Conservation (phyloP, 2,113 vertebrate genomes). For the Mus spicilegus region DNA sequence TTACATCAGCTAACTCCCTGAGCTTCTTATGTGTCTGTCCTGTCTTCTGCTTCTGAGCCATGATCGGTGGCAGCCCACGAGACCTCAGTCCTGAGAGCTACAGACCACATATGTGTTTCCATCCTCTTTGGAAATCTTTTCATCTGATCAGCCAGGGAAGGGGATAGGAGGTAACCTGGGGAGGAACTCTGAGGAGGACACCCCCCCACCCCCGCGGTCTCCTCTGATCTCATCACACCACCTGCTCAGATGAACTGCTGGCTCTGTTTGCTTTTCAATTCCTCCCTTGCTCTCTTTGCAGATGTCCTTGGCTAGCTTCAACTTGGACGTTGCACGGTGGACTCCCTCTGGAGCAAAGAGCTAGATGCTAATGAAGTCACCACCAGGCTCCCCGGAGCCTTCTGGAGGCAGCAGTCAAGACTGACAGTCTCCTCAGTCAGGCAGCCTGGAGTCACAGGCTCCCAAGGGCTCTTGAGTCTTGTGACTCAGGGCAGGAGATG, state of each 20-base stretch:
- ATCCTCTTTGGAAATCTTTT: neutral
- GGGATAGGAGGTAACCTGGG: too few species aligned
- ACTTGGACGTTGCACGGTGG: neutral
- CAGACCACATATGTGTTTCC: rapidly evolving
- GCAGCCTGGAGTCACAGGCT: neutral
- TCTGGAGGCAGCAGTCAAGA: neutral
- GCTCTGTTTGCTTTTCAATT: neutral
- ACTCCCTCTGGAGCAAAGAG: neutral
- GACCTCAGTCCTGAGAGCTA: rapidly evolving
- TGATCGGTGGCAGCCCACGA: neutral
- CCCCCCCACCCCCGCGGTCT: neutral
- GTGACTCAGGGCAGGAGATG: neutral
- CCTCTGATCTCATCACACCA: neutral
- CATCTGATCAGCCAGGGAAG: neutral
- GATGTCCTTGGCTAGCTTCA: neutral
- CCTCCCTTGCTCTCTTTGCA: neutral
- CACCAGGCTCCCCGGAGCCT: neutral
- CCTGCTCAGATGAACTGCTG: neutral
- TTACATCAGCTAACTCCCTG: neutral
- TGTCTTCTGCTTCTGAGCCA: neutral
- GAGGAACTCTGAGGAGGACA: too few species aligned
- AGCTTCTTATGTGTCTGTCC: neutral
- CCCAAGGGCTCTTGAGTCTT: neutral
- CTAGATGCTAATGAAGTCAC: neutral
- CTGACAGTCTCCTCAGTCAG: neutral